A percentile compares a stretch with the other conserved stretches of the same genome.
These are phyloP conservation scores for Drosophila navojoa DNA, from an alignment of 1,140 invertebrate species.

Conservation along the genomic window DNA sequence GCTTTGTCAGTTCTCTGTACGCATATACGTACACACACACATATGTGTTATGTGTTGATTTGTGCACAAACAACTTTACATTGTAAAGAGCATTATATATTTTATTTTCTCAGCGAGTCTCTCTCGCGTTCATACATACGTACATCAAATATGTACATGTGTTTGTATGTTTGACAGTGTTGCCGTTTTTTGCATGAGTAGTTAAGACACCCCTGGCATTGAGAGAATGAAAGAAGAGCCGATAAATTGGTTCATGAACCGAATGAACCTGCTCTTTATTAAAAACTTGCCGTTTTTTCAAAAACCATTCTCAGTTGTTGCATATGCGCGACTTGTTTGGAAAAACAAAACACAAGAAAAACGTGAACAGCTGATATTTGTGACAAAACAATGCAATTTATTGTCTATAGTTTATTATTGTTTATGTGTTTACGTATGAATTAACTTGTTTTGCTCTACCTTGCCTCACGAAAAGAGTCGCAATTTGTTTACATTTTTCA, in stretches of 20 bases:
- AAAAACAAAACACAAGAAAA: background rate
- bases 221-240: slow-evolving; percentile 26
- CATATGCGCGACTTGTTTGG: background rate
- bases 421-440: slow-evolving; percentile 29
- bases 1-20: slow-evolving; percentile 39
- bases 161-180: slow-evolving; percentile 33
- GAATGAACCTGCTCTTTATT: slow-evolving; percentile 44
- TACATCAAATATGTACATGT: slow-evolving; percentile 23
- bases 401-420: slow-evolving; percentile 12
- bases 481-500: slow-evolving; percentile 41
- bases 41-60: slow-evolving; percentile 8
- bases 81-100: slow-evolving; percentile 21
- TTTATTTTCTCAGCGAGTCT: slow-evolving; percentile 10
- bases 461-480: background rate
- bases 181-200: slow-evolving; percentile 43
- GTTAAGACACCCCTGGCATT: slow-evolving; percentile 40
- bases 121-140: slow-evolving; percentile 21
- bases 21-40: background rate
- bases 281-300: slow-evolving; percentile 40
- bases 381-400: slow-evolving; percentile 30
- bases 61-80: slow-evolving; percentile 23
- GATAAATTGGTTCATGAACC: slow-evolving; percentile 48
- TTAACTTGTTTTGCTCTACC: background rate
- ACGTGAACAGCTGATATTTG: slow-evolving; percentile 36
- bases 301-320: slow-evolving; percentile 31